Base-by-base conservation (phyloP, 2,888 invertebrate genomes). In the Volucella inflata region DNA sequence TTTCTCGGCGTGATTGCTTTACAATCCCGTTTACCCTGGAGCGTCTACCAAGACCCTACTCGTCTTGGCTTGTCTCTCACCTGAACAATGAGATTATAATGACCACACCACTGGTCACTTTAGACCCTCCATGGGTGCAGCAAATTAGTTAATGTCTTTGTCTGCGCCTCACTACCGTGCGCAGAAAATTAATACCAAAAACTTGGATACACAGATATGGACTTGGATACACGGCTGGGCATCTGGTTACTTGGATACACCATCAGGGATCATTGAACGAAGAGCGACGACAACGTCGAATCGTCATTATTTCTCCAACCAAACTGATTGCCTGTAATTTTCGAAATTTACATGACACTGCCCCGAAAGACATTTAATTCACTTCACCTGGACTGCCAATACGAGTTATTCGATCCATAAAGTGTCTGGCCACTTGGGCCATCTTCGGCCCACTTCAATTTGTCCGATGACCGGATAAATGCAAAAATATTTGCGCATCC, bases 241-340 rank as follows among this genome's bases (percentile, higher is more conserved):
- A 30, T 6, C 30, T 30, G 30, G 30, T 0, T 6, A 30, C 30
- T 30, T 30, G 30, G 6, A 6, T 30, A 6, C 11, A 12, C 21
- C 21, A 44, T n/a, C 48, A 3, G 51, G 51, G 67, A 64, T 42
- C 74, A 68, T 42, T 64, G 75, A 59, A 70, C 76, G 70, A 51
- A 59, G 38, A 16, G n/a, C 36, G 14, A 42, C 53, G 14, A 17
- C 53, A 46, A 44, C 46, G 59, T 42, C 50, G 77, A 53, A 38
- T 59, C 38, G 38, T 74, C 74, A 80, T 80, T 80, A 74, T 68
- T 57, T 50, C 30, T 68, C 68, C 50, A 40, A 40, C 59, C 67
- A 46, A 8, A 36, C 12, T 67, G 79, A 84, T 84, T 84, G 57
- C 64, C 64, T 68, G 70, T 70, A 84, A 84, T 84, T 79, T 71